Conservation (phyloP, 2,888 invertebrate species). For the Cephus rjabovi region DNA sequence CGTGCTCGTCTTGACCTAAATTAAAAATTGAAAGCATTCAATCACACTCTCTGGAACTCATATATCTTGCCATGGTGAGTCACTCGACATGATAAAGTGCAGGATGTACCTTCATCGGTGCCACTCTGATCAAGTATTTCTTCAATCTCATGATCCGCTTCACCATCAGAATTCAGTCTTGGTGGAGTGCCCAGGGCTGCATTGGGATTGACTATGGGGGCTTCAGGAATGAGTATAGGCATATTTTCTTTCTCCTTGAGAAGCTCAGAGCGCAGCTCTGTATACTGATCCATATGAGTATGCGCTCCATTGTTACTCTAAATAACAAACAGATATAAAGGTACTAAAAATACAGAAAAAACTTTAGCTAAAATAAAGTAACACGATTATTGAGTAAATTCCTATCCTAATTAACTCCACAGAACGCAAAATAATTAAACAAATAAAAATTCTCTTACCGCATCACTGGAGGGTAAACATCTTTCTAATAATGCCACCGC, state of each 20-base stretch:
- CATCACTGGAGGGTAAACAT: constrained; percentile 49
- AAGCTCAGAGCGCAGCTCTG: constrained; percentile 48
- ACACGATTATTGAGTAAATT: neutral
- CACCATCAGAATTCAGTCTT: constrained; percentile 61
- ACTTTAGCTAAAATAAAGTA: neutral
- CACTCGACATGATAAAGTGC: neutral
- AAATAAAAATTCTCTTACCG: constrained; percentile 38
- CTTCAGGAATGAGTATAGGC: constrained; percentile 63
- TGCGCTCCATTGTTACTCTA: constrained; percentile 29
- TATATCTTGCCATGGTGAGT: neutral
- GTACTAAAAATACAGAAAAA: neutral
- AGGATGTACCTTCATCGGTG: constrained; percentile 54
- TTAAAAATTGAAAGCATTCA: neutral
- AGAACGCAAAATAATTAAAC: neutral
- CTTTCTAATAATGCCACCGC: constrained; percentile 61
- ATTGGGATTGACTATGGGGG: constrained; percentile 64
- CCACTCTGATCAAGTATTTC: constrained; percentile 55
- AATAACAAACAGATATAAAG: constrained; percentile 6
- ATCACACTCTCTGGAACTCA: neutral
- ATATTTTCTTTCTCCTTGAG: constrained; percentile 57
- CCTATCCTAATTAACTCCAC: neutral
- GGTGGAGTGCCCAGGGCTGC: constrained; percentile 64
- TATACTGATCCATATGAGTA: constrained; percentile 35
- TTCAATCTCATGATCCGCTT: constrained; percentile 58
- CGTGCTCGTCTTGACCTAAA: constrained; percentile 45